Conservation (phyloP, 2,113 vertebrate species). For the Corvus moneduloides region DNA sequence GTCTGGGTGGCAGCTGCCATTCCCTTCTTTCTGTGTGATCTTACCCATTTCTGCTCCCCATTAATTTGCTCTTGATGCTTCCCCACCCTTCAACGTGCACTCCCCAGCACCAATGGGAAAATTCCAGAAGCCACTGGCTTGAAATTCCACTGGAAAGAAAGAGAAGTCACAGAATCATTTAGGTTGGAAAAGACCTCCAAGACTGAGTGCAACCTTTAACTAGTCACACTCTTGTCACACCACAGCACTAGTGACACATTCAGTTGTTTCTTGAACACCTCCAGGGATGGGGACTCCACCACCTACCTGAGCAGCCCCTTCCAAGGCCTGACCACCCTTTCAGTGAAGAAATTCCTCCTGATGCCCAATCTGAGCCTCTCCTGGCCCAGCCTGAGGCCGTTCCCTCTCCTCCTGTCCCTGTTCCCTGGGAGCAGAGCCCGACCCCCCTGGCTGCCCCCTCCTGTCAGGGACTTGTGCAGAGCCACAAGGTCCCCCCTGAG, state of each 20-base stretch:
- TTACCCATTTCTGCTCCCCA: not conserved
- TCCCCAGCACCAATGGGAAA: not conserved
- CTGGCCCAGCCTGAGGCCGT: fast-evolving
- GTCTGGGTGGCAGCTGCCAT: not conserved
- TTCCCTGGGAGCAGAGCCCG: not conserved
- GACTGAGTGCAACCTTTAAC: not conserved
- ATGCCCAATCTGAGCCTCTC: fast-evolving
- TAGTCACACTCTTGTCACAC: not conserved
- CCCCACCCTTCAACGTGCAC: fast-evolving
- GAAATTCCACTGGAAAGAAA: not conserved
- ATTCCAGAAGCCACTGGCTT: not conserved
- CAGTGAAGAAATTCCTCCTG: fast-evolving
- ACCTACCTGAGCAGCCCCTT: not conserved
- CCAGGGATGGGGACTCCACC: not conserved
- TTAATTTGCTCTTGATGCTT: not conserved
- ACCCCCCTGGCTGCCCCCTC: not conserved
- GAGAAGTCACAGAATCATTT: not conserved
- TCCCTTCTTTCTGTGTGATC: not conserved
- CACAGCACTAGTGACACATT: not conserved
- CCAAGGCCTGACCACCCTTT: not conserved
- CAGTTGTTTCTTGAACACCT: not conserved
- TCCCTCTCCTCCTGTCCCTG: not conserved
- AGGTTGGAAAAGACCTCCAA: not conserved
- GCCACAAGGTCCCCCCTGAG: not conserved
- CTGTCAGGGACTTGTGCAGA: not conserved